Evolutionary conservation across 1,140 invertebrate species (phyloP), one percentile per base, ranked within the genome.

Genomic region (Drosophila santomea): DNA sequence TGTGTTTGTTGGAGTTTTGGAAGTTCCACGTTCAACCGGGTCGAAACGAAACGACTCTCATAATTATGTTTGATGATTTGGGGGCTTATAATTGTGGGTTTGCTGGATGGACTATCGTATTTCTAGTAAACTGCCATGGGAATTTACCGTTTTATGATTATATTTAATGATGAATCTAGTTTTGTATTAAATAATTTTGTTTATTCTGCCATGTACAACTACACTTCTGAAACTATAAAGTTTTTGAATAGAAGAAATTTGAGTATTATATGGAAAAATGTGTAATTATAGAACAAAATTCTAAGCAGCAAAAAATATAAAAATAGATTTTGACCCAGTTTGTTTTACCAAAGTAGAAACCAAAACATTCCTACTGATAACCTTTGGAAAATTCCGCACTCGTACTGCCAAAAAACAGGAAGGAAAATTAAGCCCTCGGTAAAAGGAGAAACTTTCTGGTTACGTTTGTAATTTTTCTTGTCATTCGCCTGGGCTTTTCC

Each of bases 381-480:
- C 15, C 14, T 48, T 28, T 1, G 12, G 23, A 55, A 56, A 20
- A 56, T 56, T 12, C 23, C 10, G 38, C 12, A 28, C 3, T 25
- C 43, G 14, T 28, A 20, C 11, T 15, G 67, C n/a, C 38, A 20
- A 20, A 45, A 71, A 66, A 15, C 32, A 32, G 0, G 2, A 5
- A 75, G 17, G 48, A 32, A 41, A 86, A 73, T 82, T 73, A 79
- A 52, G 58, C 25, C 41, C n/a, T 41, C 12, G 10, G n/a, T 23
- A 44, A 54, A 50, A 51, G 25, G 6, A n/a, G 48, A 38, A 38
- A 88, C 67, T 76, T 80, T 80, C 64, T 73, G 52, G 60, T 79
- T 88, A 66, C 71, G 76, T 83, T 68, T 69, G 72, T 57, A 83
- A 89, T 88, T 80, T 80, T 83, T 88, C 79, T 71, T 88, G 78